These are phyloP conservation scores for Drymonia ruficornis DNA, from an alignment of 2,888 invertebrate species.

Conservation along the genomic window DNA sequence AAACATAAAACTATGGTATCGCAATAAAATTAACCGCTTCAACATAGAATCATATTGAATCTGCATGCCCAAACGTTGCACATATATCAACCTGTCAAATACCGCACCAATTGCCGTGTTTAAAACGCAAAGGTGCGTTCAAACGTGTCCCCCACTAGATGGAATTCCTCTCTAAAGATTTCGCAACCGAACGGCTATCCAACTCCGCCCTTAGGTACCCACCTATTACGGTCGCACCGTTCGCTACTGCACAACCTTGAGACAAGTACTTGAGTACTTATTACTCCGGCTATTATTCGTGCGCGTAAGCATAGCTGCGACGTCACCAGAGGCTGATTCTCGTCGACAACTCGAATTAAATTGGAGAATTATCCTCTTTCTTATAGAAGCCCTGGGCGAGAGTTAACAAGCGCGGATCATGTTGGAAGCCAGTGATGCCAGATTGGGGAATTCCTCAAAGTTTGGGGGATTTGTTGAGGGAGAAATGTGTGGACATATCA, in stretches of 20 bases:
- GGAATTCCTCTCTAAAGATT: conserved; percentile 60
- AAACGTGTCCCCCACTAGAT: conserved; percentile 67
- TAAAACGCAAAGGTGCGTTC: conserved; percentile 62
- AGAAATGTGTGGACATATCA: no score
- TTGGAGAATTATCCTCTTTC: conserved; percentile 72
- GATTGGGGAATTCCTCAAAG: no score
- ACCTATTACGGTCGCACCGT: conserved; percentile 68
- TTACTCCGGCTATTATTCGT: conserved; percentile 68
- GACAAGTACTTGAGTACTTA: conserved; percentile 50
- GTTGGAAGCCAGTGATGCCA: no score
- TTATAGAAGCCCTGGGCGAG: conserved; percentile 58
- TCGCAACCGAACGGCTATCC: conserved; percentile 57
- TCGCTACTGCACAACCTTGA: conserved; percentile 81
- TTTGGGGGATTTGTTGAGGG: no score
- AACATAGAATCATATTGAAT: conserved; percentile 54
- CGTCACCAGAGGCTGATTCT: conserved; percentile 75
- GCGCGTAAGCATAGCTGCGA: conserved; percentile 58
- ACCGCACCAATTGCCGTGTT: conserved; percentile 77
- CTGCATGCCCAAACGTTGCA: conserved; percentile 40
- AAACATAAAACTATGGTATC: not conserved
- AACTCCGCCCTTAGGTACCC: conserved; percentile 74
- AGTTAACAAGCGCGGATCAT: conserved; percentile 68
- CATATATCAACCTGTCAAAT: conserved; percentile 79
- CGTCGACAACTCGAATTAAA: conserved; percentile 77
- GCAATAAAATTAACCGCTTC: conserved; percentile 31